phyloP scores from a whole-genome alignment of 64 coral and sea anemone species.

The Montipora capricornis region DNA sequence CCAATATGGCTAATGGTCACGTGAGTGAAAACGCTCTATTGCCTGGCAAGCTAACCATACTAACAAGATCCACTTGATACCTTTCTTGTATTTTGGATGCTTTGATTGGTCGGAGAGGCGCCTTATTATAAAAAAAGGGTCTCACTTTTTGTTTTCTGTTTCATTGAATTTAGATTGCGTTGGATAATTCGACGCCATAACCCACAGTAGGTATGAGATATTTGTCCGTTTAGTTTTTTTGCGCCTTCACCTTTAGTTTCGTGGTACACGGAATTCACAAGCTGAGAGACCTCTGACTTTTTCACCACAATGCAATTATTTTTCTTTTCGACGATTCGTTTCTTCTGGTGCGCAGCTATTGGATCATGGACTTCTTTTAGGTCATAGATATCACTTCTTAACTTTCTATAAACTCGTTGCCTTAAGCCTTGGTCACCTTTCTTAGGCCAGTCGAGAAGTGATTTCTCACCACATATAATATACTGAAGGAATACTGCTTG shows the following conservation, averaged over 20 bases:
- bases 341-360: background rate
- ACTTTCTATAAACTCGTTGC: background rate
- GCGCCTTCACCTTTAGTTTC: background rate
- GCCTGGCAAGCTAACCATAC: background rate
- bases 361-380: background rate
- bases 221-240: background rate
- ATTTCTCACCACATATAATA: background rate
- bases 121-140: slow-evolving; percentile 13
- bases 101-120: slow-evolving; percentile 14
- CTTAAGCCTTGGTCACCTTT: background rate
- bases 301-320: background rate
- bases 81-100: slow-evolving; percentile 4
- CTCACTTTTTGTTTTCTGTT: background rate
- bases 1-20: no score
- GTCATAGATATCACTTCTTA: background rate
- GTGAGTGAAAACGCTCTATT: background rate
- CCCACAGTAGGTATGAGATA: background rate
- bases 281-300: background rate
- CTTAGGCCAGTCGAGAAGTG: background rate
- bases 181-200: background rate
- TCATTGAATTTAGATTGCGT: background rate
- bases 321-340: background rate
- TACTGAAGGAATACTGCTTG: background rate
- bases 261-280: background rate
- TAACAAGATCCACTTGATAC: slow-evolving; percentile 17